phyloP scores from a whole-genome alignment of 2,113 vertebrate species.

The Ameiurus melas region DNA sequence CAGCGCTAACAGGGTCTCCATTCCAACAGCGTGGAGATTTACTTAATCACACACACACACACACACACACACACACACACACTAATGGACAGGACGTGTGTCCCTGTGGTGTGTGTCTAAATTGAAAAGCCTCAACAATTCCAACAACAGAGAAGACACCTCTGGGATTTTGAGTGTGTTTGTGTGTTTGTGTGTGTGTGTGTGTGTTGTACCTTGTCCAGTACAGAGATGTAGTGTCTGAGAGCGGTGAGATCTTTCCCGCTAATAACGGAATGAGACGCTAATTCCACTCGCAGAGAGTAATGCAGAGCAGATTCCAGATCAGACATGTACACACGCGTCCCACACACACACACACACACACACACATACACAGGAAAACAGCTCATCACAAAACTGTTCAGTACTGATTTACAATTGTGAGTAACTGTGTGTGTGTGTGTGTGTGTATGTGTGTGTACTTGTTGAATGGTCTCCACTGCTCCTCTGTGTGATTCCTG shows the following conservation, averaged over 20 bases:
- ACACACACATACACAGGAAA: slow-evolving; percentile 10
- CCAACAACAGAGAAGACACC: slow-evolving; percentile 16
- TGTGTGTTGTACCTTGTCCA: slow-evolving; percentile 62
- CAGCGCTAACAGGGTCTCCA: slow-evolving; percentile 62
- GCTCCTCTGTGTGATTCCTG: slow-evolving; percentile 1
- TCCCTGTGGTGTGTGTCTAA: slow-evolving; percentile 16
- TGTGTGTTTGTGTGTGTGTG: neutral
- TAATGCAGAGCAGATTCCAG: slow-evolving; percentile 87
- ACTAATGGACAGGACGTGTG: slow-evolving; percentile 20
- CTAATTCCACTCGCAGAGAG: slow-evolving; percentile 82
- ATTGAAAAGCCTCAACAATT: slow-evolving; percentile 28
- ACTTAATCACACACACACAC: slow-evolving; percentile 51
- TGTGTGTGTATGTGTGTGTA: slow-evolving; percentile 49
- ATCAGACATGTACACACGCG: slow-evolving; percentile 89
- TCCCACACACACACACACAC: slow-evolving; percentile 61
- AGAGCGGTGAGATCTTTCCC: slow-evolving; percentile 75
- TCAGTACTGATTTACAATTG: no score
- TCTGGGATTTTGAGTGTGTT: slow-evolving; percentile 18
- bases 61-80: slow-evolving; percentile 22
- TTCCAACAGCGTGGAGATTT: slow-evolving; percentile 53
- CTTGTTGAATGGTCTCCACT: slow-evolving; percentile 76
- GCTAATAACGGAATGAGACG: slow-evolving; percentile 66
- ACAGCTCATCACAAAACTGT: neutral
- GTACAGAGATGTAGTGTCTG: slow-evolving; percentile 73
- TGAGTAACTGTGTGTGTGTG: neutral